Evolutionary conservation across 2,888 invertebrate species (phyloP).

Genomic region (Branchinecta sandiegonensis): DNA sequence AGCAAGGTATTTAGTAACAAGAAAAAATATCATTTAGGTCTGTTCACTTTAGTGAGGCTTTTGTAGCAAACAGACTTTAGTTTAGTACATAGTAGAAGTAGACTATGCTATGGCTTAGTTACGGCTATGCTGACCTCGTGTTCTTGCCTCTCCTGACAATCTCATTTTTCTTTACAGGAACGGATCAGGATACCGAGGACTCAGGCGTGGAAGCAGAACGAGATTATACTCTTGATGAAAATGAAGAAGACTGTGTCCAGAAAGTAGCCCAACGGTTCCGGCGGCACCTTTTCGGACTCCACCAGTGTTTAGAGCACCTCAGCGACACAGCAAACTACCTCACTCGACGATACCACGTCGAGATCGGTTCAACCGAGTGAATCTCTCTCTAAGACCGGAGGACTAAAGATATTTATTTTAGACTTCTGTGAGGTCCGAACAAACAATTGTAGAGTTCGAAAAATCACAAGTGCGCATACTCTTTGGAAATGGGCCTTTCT

Average conservation of each 20-base stretch:
- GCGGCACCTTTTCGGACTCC: slow-evolving; percentile 62
- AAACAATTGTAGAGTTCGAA: too few species aligned
- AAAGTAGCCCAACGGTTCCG: slow-evolving; percentile 57
- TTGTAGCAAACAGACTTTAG: too few species aligned
- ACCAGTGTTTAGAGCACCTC: slow-evolving; percentile 66
- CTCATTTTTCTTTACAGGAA: neutral
- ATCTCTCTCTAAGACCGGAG: neutral
- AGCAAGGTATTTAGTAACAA: too few species aligned
- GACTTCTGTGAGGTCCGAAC: too few species aligned
- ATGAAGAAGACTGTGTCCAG: slow-evolving; percentile 31
- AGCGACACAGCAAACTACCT: slow-evolving; percentile 75
- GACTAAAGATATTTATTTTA: neutral
- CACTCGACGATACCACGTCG: slow-evolving; percentile 74
- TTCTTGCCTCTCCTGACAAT: too few species aligned
- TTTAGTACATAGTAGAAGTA: too few species aligned
- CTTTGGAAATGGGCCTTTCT: too few species aligned
- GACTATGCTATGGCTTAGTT: too few species aligned
- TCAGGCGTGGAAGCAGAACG: slow-evolving; percentile 40
- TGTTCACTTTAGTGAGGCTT: too few species aligned
- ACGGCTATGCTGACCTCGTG: too few species aligned
- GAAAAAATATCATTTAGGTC: too few species aligned
- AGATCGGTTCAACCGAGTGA: slow-evolving; percentile 49
- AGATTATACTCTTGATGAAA: slow-evolving; percentile 18
- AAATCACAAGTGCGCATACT: too few species aligned
- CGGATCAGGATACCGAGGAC: slow-evolving; percentile 36